Conservation (phyloP, 2,113 vertebrate species). For the Tamias sibiricus region DNA sequence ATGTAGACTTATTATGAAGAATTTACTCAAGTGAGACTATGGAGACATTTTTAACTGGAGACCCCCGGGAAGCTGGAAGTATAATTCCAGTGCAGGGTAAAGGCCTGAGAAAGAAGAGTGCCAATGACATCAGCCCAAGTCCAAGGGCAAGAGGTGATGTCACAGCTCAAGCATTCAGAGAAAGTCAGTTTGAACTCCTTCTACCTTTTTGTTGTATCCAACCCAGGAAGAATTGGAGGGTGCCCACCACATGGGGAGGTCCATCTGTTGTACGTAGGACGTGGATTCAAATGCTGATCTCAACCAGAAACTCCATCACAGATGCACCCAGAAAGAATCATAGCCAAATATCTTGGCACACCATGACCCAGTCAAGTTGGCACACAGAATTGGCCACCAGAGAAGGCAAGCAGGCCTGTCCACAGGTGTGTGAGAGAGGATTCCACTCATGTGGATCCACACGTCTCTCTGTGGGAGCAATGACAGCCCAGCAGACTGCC, state of each 20-base stretch:
- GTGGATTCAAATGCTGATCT: too few relatives aligned
- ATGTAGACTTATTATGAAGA: background rate
- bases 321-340: background rate
- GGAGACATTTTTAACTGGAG: background rate
- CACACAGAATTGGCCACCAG: too few relatives aligned
- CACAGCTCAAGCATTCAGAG: background rate
- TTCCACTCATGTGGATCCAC: accelerated
- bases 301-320: background rate
- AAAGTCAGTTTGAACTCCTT: too few relatives aligned
- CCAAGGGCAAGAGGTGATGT: background rate
- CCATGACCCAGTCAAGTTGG: background rate
- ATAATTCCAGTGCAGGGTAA: background rate
- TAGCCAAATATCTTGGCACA: background rate
- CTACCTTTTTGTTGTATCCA: background rate
- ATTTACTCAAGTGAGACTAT: background rate
- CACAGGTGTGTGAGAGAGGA: background rate
- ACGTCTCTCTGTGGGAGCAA: too few relatives aligned
- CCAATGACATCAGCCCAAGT: background rate
- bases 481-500: accelerated
- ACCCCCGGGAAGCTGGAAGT: background rate
- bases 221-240: too few relatives aligned
- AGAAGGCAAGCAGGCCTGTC: too few relatives aligned
- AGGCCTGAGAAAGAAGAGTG: background rate
- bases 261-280: accelerated
- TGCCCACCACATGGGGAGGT: background rate